Percentiles rank a stretch among this genome's conserved stretches.
phyloP scores from a whole-genome alignment of 2,797 vertebrate genomes.

The Uromys caudimaculatus region DNA sequence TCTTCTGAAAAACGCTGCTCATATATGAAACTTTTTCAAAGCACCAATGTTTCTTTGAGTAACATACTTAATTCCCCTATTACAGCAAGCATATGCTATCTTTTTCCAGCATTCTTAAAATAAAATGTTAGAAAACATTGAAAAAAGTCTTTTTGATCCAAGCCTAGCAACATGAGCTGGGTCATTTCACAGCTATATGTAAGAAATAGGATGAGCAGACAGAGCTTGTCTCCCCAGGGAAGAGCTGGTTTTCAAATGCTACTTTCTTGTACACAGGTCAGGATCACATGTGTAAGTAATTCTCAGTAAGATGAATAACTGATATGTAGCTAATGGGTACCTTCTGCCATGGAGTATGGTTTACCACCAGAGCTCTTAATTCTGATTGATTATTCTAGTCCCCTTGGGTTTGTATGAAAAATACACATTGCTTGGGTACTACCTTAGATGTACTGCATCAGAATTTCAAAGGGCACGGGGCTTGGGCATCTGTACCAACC shows the following conservation, averaged over 20 bases:
- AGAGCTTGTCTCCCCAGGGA: slow-evolving; percentile 3
- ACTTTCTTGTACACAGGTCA: slow-evolving; percentile 50
- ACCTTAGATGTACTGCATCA: not conserved
- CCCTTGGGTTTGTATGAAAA: slow-evolving; percentile 41
- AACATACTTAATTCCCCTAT: not conserved
- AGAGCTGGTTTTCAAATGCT: slow-evolving; percentile 66
- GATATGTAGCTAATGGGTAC: slow-evolving; percentile 71
- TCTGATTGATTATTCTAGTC: slow-evolving; percentile 51
- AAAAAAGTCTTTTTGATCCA: not conserved
- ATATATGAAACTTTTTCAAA: slow-evolving; percentile 53
- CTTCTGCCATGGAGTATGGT: slow-evolving; percentile 47
- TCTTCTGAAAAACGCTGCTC: not conserved
- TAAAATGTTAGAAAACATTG: slow-evolving; percentile 40
- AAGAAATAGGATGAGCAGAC: slow-evolving; percentile 52
- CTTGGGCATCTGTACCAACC: not conserved
- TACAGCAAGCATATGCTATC: not conserved
- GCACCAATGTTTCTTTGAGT: slow-evolving; percentile 18
- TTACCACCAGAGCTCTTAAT: slow-evolving; percentile 35
- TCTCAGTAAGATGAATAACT: slow-evolving; percentile 67
- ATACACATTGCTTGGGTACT: not conserved
- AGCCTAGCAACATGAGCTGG: not conserved
- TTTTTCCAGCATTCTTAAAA: slow-evolving; percentile 19
- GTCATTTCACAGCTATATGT: slow-evolving; percentile 14
- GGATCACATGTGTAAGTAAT: slow-evolving; percentile 71
- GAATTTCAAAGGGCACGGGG: not conserved